Base-by-base conservation (phyloP, 2,888 invertebrate species). In the Andrena minutula region DNA sequence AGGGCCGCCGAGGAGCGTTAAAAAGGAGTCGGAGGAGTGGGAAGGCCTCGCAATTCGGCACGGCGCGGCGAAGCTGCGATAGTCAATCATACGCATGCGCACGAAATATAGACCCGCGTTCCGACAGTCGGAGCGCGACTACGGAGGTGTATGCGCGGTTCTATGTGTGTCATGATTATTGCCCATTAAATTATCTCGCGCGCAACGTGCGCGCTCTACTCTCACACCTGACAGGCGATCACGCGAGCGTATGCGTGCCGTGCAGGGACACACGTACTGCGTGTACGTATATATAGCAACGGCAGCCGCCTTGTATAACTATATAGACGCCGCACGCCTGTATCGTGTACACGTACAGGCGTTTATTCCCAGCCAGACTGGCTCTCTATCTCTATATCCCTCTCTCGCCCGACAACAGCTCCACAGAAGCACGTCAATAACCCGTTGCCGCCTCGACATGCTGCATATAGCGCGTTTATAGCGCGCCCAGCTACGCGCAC, bases 91-190 rank as follows among this genome's bases (percentile, higher is more conserved):
- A 83, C 88, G 88, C 90, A 86, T 78, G 90, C 86, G 89, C 86
- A 64, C 56, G 69, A 73, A 86, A 82, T 90, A 90, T 90, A 89
- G 90, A 90, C 88, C 89, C 89, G 89, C 84, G 83, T 84, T 88
- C 86, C 79, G 77, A 76, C 86, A 84, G 84, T 84, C 85, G 58
- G 23, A 81, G 79, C 72, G 66, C 74, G 65, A 65, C 74, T 75
- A 69, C 82, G 75, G 73, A 56, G 76, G 68, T 79, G 76, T 85
- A 83, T 81, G 81, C 76, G 75, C 77, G 64, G 69, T 49, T 79
- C 61, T 73, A 86, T 82, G 76, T 85, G 78, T 84, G 85, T 85
- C 81, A 86, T 83, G 83, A 89, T 89, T 89, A 89, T 89, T 83
- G 87, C 86, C 83, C 87, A 89, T 89, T 89, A 88, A 89, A 89